Percentiles rank a stretch among this genome's conserved stretches.
These are phyloP conservation scores for Portunus trituberculatus DNA, from an alignment of 1,140 invertebrate species.

Conservation along the genomic window DNA sequence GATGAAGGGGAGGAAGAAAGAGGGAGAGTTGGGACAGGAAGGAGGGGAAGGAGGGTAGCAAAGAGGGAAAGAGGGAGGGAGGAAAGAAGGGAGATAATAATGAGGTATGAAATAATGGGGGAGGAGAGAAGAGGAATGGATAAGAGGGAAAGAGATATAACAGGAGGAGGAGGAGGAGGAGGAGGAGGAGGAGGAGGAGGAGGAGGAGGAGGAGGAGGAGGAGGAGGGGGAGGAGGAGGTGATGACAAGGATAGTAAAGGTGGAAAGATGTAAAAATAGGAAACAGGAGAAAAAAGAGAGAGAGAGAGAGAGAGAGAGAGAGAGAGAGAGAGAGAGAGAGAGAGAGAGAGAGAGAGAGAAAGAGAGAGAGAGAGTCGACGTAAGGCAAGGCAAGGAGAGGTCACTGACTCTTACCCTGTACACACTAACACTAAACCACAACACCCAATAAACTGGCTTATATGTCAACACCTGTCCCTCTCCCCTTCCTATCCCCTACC, in stretches of 20 bases:
- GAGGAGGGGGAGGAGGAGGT: background rate
- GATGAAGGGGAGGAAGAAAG: background rate
- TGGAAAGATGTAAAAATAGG: background rate
- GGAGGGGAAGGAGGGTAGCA: background rate
- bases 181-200: background rate
- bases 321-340: background rate
- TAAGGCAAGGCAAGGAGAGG: background rate
- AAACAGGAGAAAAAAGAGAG: background rate
- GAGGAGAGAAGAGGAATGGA: background rate
- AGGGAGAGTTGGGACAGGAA: background rate
- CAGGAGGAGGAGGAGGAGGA: background rate
- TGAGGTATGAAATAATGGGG: background rate
- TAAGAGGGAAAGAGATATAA: background rate
- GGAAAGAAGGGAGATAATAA: background rate
- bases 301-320: background rate
- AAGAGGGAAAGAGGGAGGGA: background rate
- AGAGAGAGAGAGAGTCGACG: background rate
- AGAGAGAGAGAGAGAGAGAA: too few relatives aligned
- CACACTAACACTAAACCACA: background rate
- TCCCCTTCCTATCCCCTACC: background rate
- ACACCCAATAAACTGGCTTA: background rate
- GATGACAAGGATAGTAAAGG: background rate
- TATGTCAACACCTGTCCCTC: background rate
- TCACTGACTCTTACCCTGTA: background rate
- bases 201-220: slow-evolving; percentile 6